A percentile compares a stretch with the other conserved stretches of the same genome.
phyloP scores from a whole-genome alignment of 1,140 invertebrate genomes.

The Eupristina koningsbergeri region DNA sequence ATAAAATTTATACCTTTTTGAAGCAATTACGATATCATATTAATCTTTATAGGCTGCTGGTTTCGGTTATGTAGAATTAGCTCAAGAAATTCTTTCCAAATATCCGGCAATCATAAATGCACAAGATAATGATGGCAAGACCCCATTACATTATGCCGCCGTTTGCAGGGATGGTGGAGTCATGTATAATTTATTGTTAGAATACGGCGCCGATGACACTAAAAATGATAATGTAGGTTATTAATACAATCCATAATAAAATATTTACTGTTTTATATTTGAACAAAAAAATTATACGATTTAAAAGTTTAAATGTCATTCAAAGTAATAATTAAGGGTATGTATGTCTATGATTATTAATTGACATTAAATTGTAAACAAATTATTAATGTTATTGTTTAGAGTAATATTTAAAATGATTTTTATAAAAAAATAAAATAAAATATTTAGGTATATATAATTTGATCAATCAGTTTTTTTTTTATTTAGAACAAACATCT shows the following conservation, averaged over 20 bases:
- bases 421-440: too few species aligned
- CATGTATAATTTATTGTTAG: slow-evolving; percentile 82
- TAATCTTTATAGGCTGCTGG: slow-evolving; percentile 81
- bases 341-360: too few species aligned
- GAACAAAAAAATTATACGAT: neutral
- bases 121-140: slow-evolving; percentile 87
- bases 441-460: too few species aligned
- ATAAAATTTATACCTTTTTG: neutral
- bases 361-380: too few species aligned
- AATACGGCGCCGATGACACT: slow-evolving; percentile 84
- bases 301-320: neutral
- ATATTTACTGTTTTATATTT: neutral
- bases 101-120: slow-evolving; percentile 80
- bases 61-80: slow-evolving; percentile 81
- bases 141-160: slow-evolving; percentile 92
- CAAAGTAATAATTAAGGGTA: too few species aligned
- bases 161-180: slow-evolving; percentile 80
- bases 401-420: too few species aligned
- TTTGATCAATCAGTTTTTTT: too few species aligned
- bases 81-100: slow-evolving; percentile 81
- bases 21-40: neutral
- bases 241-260: slow-evolving; percentile 57
- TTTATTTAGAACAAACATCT: too few species aligned
- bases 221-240: slow-evolving; percentile 83
- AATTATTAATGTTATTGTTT: too few species aligned